A percentile compares a stretch with the other conserved stretches of the same genome.
phyloP scores from a whole-genome alignment of 2,797 vertebrate species.

The Euthynnus affinis region DNA sequence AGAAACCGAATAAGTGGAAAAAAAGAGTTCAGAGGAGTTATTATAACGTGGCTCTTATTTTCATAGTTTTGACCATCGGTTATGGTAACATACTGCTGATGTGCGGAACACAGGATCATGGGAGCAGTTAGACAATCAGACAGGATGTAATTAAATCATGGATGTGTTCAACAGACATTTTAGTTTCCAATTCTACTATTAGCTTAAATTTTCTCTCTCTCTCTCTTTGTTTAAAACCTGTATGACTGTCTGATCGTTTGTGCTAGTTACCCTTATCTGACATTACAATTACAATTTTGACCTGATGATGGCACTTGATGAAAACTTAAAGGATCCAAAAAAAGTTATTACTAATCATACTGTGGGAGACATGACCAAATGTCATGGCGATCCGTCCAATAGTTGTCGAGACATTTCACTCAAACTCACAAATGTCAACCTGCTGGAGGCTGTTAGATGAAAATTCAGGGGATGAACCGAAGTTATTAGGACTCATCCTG shows the following conservation, averaged over 20 bases:
- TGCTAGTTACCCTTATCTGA: no score
- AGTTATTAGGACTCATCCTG: no score
- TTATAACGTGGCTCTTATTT: neutral
- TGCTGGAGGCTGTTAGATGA: no score
- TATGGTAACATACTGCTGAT: neutral
- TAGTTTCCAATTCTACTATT: neutral
- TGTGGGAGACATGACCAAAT: neutral
- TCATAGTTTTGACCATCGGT: neutral
- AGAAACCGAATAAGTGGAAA: neutral
- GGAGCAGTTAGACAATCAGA: neutral
- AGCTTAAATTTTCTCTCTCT: neutral
- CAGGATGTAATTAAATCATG: neutral
- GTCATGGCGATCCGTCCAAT: no score
- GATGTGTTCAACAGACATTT: neutral
- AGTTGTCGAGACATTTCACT: no score
- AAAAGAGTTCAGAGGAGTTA: constrained; percentile 25
- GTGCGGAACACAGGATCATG: neutral
- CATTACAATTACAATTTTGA: no score
- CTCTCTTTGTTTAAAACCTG: no score
- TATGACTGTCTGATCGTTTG: no score
- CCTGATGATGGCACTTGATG: no score
- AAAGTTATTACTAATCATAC: neutral
- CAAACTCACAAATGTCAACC: no score
- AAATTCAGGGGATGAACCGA: no score
- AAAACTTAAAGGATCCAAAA: neutral